Conservation (phyloP, 2,888 invertebrate species). For the Drosophila ustulata region DNA sequence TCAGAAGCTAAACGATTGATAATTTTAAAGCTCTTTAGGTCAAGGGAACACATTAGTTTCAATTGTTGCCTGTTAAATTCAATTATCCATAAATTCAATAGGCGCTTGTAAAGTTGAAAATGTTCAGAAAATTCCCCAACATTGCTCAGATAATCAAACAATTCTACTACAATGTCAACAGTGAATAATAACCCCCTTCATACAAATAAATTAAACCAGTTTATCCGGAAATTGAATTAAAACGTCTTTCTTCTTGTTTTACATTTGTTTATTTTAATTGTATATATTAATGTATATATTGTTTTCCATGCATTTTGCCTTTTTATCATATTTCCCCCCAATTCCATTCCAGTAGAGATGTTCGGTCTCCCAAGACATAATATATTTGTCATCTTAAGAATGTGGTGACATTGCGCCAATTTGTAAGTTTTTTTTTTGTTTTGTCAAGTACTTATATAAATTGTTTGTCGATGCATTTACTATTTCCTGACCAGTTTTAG, state of each 20-base stretch:
- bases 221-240: constrained; percentile 5
- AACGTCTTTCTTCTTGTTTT: constrained; percentile 25
- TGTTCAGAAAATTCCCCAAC: too few relatives aligned
- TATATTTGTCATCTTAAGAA: constrained; percentile 43
- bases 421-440: constrained; percentile 11
- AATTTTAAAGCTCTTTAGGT: too few relatives aligned
- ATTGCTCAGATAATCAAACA: too few relatives aligned
- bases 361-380: constrained; percentile 37
- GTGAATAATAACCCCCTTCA: too few relatives aligned
- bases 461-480: constrained; percentile 51
- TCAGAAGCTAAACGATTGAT: too few relatives aligned
- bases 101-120: too few relatives aligned
- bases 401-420: constrained; percentile 42
- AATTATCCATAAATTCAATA: too few relatives aligned
- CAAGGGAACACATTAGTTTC: too few relatives aligned
- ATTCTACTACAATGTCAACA: too few relatives aligned
- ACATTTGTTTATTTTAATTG: constrained; percentile 44
- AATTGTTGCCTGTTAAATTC: too few relatives aligned
- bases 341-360: constrained; percentile 38
- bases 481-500: constrained; percentile 50
- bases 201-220: too few relatives aligned
- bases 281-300: constrained; percentile 59
- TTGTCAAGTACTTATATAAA: constrained; percentile 32
- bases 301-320: constrained; percentile 43
- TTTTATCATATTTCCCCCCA: constrained; percentile 36